Base-by-base conservation (phyloP, 2,888 invertebrate genomes). In the Cyclophora albipunctata region DNA sequence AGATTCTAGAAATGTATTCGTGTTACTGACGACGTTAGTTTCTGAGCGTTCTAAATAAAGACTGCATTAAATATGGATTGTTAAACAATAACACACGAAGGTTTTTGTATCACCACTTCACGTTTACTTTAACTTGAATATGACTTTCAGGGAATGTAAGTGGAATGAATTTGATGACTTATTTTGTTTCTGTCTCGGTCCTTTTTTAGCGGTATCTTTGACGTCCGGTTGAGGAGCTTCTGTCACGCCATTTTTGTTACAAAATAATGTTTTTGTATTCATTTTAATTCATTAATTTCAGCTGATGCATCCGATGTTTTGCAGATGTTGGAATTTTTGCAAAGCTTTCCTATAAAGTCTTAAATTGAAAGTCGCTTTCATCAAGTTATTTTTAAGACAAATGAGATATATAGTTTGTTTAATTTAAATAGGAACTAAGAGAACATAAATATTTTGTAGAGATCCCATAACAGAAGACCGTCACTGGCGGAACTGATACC, bases 401-500 rank as follows among this genome's bases (percentile, higher is more conserved):
- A 6, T 4, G 6, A 40, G 3, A n/a, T 40, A 40, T 4, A 40
- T 20, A 7, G 7, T 3, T 20, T 42, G 7, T 2, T 7, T 7
- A 37, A 3, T 4, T 37, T 43, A 43, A 56, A 59, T 61, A 61
- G 37, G 37, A 53, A 70, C 56, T 84, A 83, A 84, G 82, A 75
- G 72, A 72, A 63, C 66, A 71, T 83, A 79, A 71, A 81, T 84
- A 79, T 87, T 85, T 88, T 88, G 73, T 88, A 88, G 88, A 86
- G 80, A 86, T 74, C 78, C 73, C 81, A 85, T 74, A 86, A 78
- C 80, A 93, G 96, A 92, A 92, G 96, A 91, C 94, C 93, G 81
- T 96, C 96, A 78, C 91, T 97, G 89, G 96, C 96, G 76, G 97
- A 98, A 91, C 91, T 97, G 91, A 97, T 98, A 87, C 97, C 97